Evolutionary conservation across 2,888 invertebrate species (phyloP), one percentile per base, ranked within the genome.

Genomic region (Hirudinaria manillensis): DNA sequence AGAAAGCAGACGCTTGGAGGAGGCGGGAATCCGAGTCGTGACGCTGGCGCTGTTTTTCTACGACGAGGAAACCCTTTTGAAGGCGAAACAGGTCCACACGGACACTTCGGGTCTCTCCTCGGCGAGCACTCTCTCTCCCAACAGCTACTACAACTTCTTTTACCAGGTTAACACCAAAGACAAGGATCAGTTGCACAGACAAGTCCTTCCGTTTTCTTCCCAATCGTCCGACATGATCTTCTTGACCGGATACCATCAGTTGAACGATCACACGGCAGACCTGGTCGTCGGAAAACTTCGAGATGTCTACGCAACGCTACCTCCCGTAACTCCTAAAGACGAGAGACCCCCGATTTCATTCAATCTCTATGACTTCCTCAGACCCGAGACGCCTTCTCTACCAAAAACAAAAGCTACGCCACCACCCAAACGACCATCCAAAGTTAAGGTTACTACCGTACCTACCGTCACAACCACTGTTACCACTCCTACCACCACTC

Each of bases 331-430:
- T 21, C 65, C 27, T n/a, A 73, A 53, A 13, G 38, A 61, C 34
- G 65, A 61, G 61, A 73, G 45, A 24, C 65, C 73, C 3, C 73
- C 65, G 10, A 72, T 72, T 55, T 53, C 72, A 16, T 72, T 72
- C 72, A 72, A 72, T 34, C 72, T 72, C 16, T 38, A 72, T 34
- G 72, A 72, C 34, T 72, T 72, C 34, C 55, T 72, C 55, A 72
- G 55, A 27, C 51, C 38, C 24, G 32, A 72, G 55, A 55, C 32
- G 13, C 13, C 73, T 32, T 3, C 73, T 32, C 32, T 24, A 24
- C n/a, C 68, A 6, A 68, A 10, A 21, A 3, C n/a, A 68, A 73
- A 32, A 34, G 13, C 38, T n/a, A 10, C 36, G 4, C 32, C 21
- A 34, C 24, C 56, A 3, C 51, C 55, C 53, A 51, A 24, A 13